Conservation (phyloP, 2,797 vertebrate genomes). For the Myiotriccus ornatus region DNA sequence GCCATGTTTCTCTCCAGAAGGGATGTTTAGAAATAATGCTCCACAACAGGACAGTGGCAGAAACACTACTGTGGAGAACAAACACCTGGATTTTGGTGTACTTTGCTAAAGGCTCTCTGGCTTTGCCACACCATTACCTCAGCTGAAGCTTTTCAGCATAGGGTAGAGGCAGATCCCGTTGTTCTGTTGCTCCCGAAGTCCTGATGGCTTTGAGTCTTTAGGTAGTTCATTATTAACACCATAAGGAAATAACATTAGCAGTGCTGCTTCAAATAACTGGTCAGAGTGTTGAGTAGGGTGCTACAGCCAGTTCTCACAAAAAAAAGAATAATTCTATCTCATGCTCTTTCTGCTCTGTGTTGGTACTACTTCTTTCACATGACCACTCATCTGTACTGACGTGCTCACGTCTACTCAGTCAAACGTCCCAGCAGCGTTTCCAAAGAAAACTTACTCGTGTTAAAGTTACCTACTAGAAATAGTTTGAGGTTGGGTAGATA, state of each 20-base stretch:
- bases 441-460: not conserved
- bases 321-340: not conserved
- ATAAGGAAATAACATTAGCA: not conserved
- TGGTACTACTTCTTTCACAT: not conserved
- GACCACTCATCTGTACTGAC: not conserved
- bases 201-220: not conserved
- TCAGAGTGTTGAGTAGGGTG: not conserved
- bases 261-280: not conserved
- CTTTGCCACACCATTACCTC: not conserved
- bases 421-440: not conserved
- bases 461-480: not conserved
- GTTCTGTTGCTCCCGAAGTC: not conserved
- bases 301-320: not conserved
- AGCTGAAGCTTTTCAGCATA: not conserved
- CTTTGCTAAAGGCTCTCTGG: not conserved
- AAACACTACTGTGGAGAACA: not conserved
- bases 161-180: not conserved
- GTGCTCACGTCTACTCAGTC: not conserved
- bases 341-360: rapidly evolving
- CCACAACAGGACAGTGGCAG: not conserved
- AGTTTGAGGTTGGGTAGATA: not conserved
- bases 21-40: not conserved
- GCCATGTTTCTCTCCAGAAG: not conserved
- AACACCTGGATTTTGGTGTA: not conserved
- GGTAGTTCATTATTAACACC: not conserved